A percentile compares a stretch with the other conserved stretches of the same genome.
Conservation (phyloP, 2,797 vertebrate genomes). For the Neomorphus geoffroyi region DNA sequence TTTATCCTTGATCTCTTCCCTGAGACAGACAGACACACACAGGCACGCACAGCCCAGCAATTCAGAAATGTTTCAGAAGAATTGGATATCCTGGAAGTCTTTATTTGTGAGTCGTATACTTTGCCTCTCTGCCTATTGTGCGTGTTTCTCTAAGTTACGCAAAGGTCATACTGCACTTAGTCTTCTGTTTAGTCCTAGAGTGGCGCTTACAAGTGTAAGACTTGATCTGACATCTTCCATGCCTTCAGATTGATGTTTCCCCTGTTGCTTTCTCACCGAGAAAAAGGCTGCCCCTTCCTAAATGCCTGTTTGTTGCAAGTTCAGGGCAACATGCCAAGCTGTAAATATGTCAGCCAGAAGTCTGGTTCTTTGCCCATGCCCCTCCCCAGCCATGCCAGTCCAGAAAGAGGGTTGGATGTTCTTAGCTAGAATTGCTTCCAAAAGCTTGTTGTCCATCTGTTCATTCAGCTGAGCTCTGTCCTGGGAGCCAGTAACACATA, state of each 20-base stretch:
- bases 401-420: background rate
- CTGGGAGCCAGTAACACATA: background rate
- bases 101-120: background rate
- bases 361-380: background rate
- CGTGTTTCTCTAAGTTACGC: background rate
- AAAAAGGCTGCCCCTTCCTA: background rate
- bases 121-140: background rate
- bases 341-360: background rate
- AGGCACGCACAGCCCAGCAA: background rate
- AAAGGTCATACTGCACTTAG: background rate
- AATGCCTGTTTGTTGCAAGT: background rate
- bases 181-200: background rate
- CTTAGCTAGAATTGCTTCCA: background rate
- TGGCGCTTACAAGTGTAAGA: background rate
- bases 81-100: background rate
- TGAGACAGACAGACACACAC: background rate
- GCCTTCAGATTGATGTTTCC: background rate
- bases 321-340: background rate
- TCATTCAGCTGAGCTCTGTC: background rate
- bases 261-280: background rate
- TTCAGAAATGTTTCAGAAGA: background rate
- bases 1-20: background rate
- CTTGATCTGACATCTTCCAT: background rate
- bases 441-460: conserved; percentile 18
- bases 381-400: background rate